A percentile compares a stretch with the other conserved stretches of the same genome.
These are phyloP conservation scores for Serilophus lunatus DNA, from an alignment of 2,113 vertebrate genomes.

Conservation along the genomic window DNA sequence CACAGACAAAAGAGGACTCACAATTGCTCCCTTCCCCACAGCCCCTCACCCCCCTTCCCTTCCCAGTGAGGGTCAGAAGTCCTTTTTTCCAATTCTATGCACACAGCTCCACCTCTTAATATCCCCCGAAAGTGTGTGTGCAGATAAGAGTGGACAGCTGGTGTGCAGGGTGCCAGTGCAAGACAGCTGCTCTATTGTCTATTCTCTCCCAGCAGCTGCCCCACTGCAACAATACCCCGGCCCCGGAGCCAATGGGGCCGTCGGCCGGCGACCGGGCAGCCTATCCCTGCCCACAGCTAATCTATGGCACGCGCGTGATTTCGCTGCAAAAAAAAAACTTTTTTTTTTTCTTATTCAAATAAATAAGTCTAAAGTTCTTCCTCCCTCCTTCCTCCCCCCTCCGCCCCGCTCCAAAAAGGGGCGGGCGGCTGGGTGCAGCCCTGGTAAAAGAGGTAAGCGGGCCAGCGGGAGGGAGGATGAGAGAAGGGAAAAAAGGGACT, in stretches of 20 bases:
- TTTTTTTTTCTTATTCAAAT: conserved; percentile 79
- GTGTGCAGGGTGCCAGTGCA: conserved; percentile 95
- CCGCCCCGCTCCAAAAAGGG: not conserved
- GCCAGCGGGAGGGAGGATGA: conserved; percentile 30
- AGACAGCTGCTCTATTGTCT: conserved; percentile 99
- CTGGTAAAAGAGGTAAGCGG: conserved; percentile 58
- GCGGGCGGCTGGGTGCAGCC: not conserved
- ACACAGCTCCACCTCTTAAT: conserved; percentile 89
- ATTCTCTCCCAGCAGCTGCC: conserved; percentile 97
- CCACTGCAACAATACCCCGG: conserved; percentile 77
- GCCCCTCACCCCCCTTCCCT: conserved; percentile 81
- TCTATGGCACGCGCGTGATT: conserved; percentile 94
- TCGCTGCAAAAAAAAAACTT: conserved; percentile 77
- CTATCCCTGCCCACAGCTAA: conserved; percentile 86
- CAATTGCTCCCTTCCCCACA: conserved; percentile 75
- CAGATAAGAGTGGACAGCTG: conserved; percentile 99
- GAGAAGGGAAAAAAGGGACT: conserved; percentile 30
- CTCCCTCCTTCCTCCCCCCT: conserved; percentile 10
- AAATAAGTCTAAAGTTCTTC: conserved; percentile 75
- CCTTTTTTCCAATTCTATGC: conserved; percentile 86
- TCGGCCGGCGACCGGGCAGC: conserved; percentile 70
- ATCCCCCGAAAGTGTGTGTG: conserved; percentile 90
- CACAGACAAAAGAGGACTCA: conserved; percentile 87
- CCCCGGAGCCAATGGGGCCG: conserved; percentile 81
- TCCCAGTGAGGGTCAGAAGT: conserved; percentile 97